A percentile compares a stretch with the other conserved stretches of the same genome.
Conservation (phyloP, 2,113 vertebrate genomes). For the Machaerirhynchus nigripectus region DNA sequence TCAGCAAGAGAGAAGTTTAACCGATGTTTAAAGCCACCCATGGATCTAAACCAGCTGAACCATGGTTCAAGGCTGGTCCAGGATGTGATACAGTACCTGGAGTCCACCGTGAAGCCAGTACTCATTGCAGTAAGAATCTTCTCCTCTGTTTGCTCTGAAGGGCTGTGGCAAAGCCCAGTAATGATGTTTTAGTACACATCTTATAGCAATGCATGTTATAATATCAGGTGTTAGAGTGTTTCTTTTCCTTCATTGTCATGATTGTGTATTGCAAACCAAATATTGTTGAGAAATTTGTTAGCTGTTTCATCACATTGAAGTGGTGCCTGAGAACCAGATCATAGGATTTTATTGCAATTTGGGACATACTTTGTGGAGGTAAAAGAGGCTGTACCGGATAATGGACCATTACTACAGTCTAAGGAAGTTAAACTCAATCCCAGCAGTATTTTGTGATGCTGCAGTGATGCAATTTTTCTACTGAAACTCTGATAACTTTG, state of each 20-base stretch:
- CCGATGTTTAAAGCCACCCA: slow-evolving; percentile 87
- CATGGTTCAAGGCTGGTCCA: slow-evolving; percentile 84
- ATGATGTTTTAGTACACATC: neutral
- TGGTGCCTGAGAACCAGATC: neutral
- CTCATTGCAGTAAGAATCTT: slow-evolving; percentile 74
- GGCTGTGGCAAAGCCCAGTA: neutral
- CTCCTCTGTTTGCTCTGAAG: neutral
- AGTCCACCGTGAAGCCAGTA: slow-evolving; percentile 79
- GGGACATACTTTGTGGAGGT: neutral
- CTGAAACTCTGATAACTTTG: neutral
- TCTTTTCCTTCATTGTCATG: neutral
- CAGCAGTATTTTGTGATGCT: neutral
- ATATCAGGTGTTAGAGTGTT: neutral
- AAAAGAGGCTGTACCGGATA: neutral
- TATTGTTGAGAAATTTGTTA: neutral
- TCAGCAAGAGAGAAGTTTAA: slow-evolving; percentile 90
- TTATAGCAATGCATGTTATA: neutral
- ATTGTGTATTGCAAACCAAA: neutral
- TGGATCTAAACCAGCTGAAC: slow-evolving; percentile 90
- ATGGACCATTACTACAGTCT: neutral
- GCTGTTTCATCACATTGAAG: neutral
- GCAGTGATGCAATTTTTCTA: neutral
- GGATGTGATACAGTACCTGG: slow-evolving; percentile 90
- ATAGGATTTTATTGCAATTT: neutral
- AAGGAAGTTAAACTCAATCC: neutral